Conservation (phyloP, 2,888 invertebrate genomes). For the Blastobasis lacticolella region DNA sequence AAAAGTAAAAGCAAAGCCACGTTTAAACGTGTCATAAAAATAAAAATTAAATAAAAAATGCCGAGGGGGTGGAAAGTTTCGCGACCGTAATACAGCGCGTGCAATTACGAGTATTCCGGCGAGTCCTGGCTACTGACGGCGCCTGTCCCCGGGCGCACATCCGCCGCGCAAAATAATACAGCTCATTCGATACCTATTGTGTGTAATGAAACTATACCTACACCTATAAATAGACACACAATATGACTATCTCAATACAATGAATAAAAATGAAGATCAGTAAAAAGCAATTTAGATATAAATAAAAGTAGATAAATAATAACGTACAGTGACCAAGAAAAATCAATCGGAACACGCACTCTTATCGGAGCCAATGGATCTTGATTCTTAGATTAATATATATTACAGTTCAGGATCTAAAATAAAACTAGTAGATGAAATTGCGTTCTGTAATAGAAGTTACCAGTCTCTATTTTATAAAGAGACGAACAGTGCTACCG, state of each 20-base stretch:
- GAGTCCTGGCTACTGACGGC: too few relatives aligned
- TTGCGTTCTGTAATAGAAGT: background rate
- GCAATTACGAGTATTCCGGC: too few relatives aligned
- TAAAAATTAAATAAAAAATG: constrained; percentile 72
- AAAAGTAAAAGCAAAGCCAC: constrained; percentile 71
- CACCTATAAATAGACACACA: background rate
- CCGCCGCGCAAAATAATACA: background rate
- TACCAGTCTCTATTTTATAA: background rate
- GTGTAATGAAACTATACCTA: background rate
- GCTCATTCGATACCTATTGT: background rate
- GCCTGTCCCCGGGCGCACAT: constrained; percentile 31
- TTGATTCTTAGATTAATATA: too few relatives aligned
- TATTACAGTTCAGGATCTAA: too few relatives aligned
- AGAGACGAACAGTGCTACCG: background rate
- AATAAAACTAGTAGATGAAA: too few relatives aligned
- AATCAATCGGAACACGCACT: background rate
- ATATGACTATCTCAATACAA: background rate
- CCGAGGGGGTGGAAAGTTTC: constrained; percentile 65
- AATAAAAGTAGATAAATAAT: constrained; percentile 19
- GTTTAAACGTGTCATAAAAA: constrained; percentile 72
- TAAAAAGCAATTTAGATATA: constrained; percentile 18
- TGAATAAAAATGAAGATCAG: constrained; percentile 9
- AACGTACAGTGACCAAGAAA: constrained; percentile 17
- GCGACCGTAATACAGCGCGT: constrained; percentile 44
- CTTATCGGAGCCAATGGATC: too few relatives aligned